Base-by-base conservation (phyloP, 1,140 invertebrate genomes). In the Eufriesea mexicana region DNA sequence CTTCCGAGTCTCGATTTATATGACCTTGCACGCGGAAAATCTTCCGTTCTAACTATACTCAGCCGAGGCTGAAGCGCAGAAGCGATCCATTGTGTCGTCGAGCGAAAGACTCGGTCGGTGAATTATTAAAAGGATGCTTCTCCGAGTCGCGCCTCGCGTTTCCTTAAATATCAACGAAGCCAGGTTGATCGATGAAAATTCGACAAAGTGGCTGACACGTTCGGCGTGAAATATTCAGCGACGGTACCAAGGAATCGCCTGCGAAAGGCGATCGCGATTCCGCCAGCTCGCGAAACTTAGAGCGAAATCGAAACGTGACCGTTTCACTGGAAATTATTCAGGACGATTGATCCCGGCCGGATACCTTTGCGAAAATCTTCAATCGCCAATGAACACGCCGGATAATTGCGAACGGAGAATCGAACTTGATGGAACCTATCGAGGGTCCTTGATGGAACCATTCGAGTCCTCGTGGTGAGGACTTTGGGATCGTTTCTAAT, bases 191-290 rank as follows among this genome's bases (percentile, higher is more conserved):
- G 62, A 82, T 76, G 45, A 10, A 18, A 82, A 76, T 76, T 76
- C 4, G 76, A 76, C 54, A 82, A 76, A 51, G 62, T 76, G 23
- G 73, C 45, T 23, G 73, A 64, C 57, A 59, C 25, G 67, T 18
- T 0, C 4, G 4, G 25, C 42, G 72, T 76, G 73, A 82, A 82
- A 82, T 76, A 82, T 82, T 68, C 62, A 76, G 67, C 79, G 54
- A 59, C 6, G 10, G n/a, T n/a, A n/a, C n/a, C n/a, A n/a, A n/a
- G n/a, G n/a, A 9, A 82, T 35, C 35, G 35, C 1, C 35, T 35
- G 1, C 35, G 35, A 68, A 67, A 54, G 51, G 51, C 45, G 62
- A 81, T 68, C 45, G 51, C 25, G 8, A 59, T 66, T 54, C 25
- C 23, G 16, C 1, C 49, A 12, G 54, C 49, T 78, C 66, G 10